Evolutionary conservation across 1,140 invertebrate species (phyloP).

Genomic region (Trypoxylus dichotomus): DNA sequence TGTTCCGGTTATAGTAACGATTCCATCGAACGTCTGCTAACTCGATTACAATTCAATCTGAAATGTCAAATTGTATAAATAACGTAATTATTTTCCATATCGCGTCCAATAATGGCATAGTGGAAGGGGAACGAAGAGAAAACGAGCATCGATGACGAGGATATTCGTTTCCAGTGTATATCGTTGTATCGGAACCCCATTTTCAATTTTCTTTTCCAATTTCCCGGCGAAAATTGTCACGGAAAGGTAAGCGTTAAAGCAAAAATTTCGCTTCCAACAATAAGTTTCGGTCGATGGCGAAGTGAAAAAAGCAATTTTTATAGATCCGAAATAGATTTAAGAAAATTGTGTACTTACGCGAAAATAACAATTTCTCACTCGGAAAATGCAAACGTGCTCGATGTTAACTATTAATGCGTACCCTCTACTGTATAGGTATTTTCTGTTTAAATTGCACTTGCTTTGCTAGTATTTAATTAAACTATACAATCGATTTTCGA

Average conservation of each 20-base stretch:
- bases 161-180: background rate
- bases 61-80: constrained; percentile 29
- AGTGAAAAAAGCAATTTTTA: constrained; percentile 1
- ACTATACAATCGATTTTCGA: too few species aligned
- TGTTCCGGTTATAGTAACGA: background rate
- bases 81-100: constrained; percentile 25
- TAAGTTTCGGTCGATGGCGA: background rate
- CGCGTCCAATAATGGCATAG: background rate
- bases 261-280: constrained; percentile 8
- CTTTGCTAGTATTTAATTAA: too few species aligned
- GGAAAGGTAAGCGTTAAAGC: constrained; percentile 18
- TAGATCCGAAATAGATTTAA: constrained; percentile 3
- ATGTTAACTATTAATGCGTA: too few species aligned
- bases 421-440: too few species aligned
- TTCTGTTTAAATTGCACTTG: too few species aligned
- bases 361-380: background rate
- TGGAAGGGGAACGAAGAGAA: background rate
- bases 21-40: background rate
- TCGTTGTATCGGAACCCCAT: constrained; percentile 10
- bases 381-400: background rate
- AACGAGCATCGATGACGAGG: constrained; percentile 12
- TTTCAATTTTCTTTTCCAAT: constrained; percentile 20
- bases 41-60: constrained; percentile 27
- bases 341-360: background rate
- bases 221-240: constrained; percentile 15